Evolutionary conservation across 2,797 vertebrate genomes (phyloP).

Genomic region (Prionace glauca): DNA sequence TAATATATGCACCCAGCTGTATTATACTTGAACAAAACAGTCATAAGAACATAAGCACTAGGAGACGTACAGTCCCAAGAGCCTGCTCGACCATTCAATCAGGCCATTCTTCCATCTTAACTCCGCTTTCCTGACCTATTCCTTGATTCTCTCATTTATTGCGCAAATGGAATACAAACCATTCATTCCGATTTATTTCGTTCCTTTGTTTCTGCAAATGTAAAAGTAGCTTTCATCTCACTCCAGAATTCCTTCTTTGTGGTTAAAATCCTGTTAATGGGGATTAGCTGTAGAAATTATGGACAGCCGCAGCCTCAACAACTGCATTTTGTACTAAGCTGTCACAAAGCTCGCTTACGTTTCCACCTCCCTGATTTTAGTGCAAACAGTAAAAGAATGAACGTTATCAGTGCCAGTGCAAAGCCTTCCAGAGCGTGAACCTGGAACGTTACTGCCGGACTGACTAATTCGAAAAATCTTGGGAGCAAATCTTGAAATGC

Average conservation of each 20-base stretch:
- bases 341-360: neutral
- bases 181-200: neutral
- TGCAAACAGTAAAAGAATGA: neutral
- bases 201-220: neutral
- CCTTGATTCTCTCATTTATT: neutral
- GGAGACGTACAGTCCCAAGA: neutral
- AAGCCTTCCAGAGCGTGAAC: neutral
- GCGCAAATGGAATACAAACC: neutral
- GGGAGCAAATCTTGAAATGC: neutral
- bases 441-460: neutral
- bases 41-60: neutral
- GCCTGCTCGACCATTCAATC: neutral
- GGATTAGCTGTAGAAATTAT: neutral
- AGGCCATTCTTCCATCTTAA: neutral
- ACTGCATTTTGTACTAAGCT: neutral
- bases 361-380: neutral
- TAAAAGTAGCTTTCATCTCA: conserved; percentile 15
- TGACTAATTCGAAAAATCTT: neutral
- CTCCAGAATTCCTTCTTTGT: neutral
- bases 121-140: neutral
- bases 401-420: neutral
- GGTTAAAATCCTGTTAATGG: conserved; percentile 5
- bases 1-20: neutral
- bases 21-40: neutral
- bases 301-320: neutral